Evolutionary conservation across 2,797 vertebrate genomes (phyloP).

Genomic region (Neosalanx taihuensis): DNA sequence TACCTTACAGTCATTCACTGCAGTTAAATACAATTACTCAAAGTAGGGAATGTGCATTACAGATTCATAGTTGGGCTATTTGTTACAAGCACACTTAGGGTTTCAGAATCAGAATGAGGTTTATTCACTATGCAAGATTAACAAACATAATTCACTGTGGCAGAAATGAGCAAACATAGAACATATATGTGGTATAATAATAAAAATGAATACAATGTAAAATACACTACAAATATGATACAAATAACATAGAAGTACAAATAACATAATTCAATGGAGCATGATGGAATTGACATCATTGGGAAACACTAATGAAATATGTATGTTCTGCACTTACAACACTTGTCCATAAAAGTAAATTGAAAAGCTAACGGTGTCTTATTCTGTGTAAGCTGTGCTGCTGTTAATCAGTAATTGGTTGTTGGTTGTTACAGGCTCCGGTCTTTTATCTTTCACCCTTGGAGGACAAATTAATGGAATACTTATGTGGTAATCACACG

Average conservation of each 20-base stretch:
- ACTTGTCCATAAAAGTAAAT: conserved; percentile 27
- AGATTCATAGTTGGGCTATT: conserved; percentile 22
- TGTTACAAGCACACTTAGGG: conserved; percentile 25
- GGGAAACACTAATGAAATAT: conserved; percentile 35
- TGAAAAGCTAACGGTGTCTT: conserved; percentile 19
- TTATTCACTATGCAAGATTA: too few species aligned
- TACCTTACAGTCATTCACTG: conserved; percentile 18
- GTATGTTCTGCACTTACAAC: conserved; percentile 42
- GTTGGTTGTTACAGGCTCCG: neutral
- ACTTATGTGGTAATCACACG: neutral
- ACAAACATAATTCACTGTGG: too few species aligned
- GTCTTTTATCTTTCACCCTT: neutral
- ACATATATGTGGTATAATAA: too few species aligned
- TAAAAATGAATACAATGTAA: too few species aligned
- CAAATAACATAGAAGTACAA: too few species aligned
- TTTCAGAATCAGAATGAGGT: conserved; percentile 11
- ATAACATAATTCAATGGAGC: conserved; percentile 38
- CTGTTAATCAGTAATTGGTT: neutral
- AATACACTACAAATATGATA: too few species aligned
- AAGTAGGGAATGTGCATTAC: conserved; percentile 19
- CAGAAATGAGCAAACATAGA: too few species aligned
- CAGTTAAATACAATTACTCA: conserved; percentile 36
- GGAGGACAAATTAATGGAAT: neutral
- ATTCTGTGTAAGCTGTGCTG: neutral
- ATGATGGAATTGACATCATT: conserved; percentile 47